Percentiles rank a stretch among this genome's conserved stretches.
Conservation (phyloP, 2,888 invertebrate genomes). For the Zele albiditarsus region DNA sequence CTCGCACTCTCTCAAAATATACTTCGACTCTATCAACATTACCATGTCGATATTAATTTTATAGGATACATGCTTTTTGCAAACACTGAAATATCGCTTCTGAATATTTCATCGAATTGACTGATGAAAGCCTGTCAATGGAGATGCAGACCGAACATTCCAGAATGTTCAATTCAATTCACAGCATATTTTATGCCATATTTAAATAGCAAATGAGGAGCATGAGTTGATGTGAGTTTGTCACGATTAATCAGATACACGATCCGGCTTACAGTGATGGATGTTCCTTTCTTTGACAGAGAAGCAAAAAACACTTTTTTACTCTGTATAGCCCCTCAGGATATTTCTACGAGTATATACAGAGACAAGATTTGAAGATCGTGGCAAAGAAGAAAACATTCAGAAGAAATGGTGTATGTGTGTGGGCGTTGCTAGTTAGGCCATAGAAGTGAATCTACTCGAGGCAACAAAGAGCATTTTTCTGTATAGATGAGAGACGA, state of each 20-base stretch:
- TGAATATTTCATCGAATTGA: too few relatives aligned
- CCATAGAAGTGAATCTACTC: slow-evolving; percentile 25
- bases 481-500: not conserved
- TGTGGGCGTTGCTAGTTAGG: not conserved
- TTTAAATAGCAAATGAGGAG: not conserved
- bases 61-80: too few relatives aligned
- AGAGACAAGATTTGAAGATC: not conserved
- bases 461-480: slow-evolving; percentile 15
- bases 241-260: not conserved
- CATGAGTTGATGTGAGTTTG: not conserved
- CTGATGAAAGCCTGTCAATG: too few relatives aligned
- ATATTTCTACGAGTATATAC: not conserved
- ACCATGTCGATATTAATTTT: too few relatives aligned
- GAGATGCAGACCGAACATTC: too few relatives aligned
- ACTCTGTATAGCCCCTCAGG: too few relatives aligned
- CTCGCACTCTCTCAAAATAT: not conserved
- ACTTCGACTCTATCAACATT: too few relatives aligned
- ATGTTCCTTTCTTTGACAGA: not conserved
- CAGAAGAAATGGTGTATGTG: not conserved
- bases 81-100: too few relatives aligned
- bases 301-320: not conserved
- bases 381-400: not conserved
- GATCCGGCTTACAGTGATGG: not conserved
- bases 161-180: too few relatives aligned
- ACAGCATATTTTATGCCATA: too few relatives aligned